Conservation (phyloP, 1,140 invertebrate species). For the Mycetomoellerius zeteki region DNA sequence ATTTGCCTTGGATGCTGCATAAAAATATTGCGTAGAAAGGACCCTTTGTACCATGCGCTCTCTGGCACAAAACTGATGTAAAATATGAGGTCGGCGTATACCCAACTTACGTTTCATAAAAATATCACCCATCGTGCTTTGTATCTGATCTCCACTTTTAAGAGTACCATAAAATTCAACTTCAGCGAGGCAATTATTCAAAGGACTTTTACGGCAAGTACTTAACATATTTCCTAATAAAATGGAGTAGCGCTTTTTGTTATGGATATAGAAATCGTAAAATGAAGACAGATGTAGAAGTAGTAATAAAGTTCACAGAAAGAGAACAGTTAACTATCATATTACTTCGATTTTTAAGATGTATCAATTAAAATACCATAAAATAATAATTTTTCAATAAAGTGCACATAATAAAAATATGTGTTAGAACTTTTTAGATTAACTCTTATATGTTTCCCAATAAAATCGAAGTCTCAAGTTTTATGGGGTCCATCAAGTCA, state of each 20-base stretch:
- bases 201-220: constrained; percentile 29
- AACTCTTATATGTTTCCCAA: not conserved
- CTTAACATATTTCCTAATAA: constrained; percentile 45
- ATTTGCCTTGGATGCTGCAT: constrained; percentile 50
- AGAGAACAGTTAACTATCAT: not conserved
- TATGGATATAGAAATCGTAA: constrained; percentile 20
- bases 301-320: constrained; percentile 7
- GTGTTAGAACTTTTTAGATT: not conserved
- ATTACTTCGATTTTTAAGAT: not conserved
- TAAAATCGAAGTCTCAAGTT: not conserved
- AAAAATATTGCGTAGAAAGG: constrained; percentile 50
- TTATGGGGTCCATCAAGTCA: not conserved
- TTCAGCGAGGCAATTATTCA: constrained; percentile 49
- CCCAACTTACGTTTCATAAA: constrained; percentile 58
- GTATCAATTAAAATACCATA: not conserved
- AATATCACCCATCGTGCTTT: constrained; percentile 55
- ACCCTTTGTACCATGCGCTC: constrained; percentile 31
- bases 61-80: constrained; percentile 49
- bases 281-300: not conserved
- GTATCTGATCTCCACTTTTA: constrained; percentile 53
- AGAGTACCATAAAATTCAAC: constrained; percentile 56
- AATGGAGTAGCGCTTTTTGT: constrained; percentile 21
- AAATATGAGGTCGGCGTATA: constrained; percentile 49
- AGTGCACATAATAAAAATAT: not conserved
- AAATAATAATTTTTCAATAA: constrained; percentile 9